Percentiles rank a stretch among this genome's conserved stretches.
Conservation (phyloP, 2,113 vertebrate genomes). For the Cyprinodon tularosa region DNA sequence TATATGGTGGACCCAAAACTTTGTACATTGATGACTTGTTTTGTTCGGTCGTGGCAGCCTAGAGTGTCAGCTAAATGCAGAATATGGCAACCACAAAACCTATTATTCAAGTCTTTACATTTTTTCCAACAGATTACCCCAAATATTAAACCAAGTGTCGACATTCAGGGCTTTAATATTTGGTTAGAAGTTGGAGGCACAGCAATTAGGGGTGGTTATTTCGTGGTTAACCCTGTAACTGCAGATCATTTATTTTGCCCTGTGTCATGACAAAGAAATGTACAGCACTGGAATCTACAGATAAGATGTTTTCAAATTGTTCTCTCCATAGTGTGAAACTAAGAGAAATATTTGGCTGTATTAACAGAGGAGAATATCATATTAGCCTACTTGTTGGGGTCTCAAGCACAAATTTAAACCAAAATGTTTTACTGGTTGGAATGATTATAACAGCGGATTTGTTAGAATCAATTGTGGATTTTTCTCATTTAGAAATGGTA, state of each 20-base stretch:
- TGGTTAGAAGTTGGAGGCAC: neutral
- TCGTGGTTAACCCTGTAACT: neutral
- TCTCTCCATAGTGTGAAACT: conserved; percentile 41
- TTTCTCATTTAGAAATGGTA: no score
- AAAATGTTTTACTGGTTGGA: no score
- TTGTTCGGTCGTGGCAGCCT: neutral
- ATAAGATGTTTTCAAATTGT: conserved; percentile 2
- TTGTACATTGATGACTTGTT: neutral
- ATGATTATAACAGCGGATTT: no score
- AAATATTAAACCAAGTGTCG: neutral
- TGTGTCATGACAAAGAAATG: conserved; percentile 8
- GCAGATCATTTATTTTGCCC: conserved; percentile 14
- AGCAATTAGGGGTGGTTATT: neutral
- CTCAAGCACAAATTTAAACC: no score
- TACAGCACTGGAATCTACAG: conserved; percentile 1
- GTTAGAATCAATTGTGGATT: no score
- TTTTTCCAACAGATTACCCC: neutral
- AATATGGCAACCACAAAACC: neutral
- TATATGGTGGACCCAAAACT: neutral
- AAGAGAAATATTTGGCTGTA: neutral
- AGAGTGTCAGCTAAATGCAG: neutral
- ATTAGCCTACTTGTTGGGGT: neutral
- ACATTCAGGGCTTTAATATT: neutral
- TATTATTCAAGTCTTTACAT: neutral
- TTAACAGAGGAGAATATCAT: neutral